A percentile compares a stretch with the other conserved stretches of the same genome.
phyloP scores from a whole-genome alignment of 2,113 vertebrate genomes.

The Cygnus atratus region DNA sequence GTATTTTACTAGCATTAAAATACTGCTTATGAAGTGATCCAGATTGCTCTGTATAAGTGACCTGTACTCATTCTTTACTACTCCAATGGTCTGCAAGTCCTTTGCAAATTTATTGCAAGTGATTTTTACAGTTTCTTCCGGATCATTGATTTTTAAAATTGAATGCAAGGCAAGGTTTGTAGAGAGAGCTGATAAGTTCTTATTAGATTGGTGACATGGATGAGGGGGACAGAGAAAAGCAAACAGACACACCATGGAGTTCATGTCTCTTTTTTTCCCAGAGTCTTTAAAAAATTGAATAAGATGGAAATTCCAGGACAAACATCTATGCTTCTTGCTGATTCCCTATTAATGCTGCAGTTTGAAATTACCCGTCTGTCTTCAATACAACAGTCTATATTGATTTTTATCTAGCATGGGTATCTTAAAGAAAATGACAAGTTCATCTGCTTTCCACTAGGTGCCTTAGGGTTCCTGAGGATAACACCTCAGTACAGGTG shows the following conservation, averaged over 20 bases:
- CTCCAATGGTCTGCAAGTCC: not conserved
- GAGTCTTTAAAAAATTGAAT: not conserved
- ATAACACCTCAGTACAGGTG: not conserved
- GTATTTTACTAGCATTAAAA: conserved; percentile 23
- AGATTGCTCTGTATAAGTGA: conserved; percentile 37
- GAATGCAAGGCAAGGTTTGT: conserved; percentile 50
- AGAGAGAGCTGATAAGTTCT: conserved; percentile 37
- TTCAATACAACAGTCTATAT: not conserved
- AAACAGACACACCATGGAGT: not conserved
- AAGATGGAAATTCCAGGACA: not conserved
- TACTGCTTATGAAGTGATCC: conserved; percentile 33
- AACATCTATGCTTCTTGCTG: not conserved
- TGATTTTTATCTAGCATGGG: not conserved
- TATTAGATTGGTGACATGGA: conserved; percentile 15
- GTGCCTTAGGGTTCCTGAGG: not conserved
- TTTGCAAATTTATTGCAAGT: conserved; percentile 53
- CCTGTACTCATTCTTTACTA: conserved; percentile 45
- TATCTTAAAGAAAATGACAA: not conserved
- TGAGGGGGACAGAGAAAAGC: not conserved
- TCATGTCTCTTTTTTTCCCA: not conserved
- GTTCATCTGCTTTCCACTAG: not conserved
- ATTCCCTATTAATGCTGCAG: not conserved
- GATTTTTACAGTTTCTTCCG: conserved; percentile 59
- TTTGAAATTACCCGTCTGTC: not conserved
- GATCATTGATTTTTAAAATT: conserved; percentile 66